Evolutionary conservation across 2,113 vertebrate species (phyloP).

Genomic region (Sapajus apella): DNA sequence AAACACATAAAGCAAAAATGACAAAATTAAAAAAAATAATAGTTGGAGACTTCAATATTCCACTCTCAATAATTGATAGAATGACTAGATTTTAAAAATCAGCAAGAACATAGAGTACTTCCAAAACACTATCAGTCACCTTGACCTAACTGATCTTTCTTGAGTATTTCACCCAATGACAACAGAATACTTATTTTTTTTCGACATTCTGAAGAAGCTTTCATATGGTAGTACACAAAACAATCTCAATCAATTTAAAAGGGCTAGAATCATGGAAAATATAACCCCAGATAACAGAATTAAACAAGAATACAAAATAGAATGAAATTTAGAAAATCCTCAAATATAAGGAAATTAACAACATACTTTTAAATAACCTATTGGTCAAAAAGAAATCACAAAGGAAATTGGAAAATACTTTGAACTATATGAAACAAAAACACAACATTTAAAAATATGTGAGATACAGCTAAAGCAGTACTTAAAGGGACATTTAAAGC

Average conservation of each 20-base stretch:
- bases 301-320: neutral
- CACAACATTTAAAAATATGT: neutral
- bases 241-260: neutral
- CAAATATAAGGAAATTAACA: neutral
- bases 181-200: neutral
- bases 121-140: neutral
- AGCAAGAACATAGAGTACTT: neutral
- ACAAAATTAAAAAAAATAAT: neutral
- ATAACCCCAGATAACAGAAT: neutral
- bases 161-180: neutral
- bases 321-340: neutral
- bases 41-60: neutral
- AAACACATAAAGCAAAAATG: neutral
- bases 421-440: neutral
- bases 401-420: neutral
- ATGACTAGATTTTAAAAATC: neutral
- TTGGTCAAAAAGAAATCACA: neutral
- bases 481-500: neutral
- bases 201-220: neutral
- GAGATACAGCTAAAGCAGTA: neutral
- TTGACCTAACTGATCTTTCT: neutral
- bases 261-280: neutral
- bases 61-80: neutral
- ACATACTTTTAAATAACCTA: neutral
- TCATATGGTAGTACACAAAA: neutral